Conservation (phyloP, 2,113 vertebrate species). For the Probosciger aterrimus region DNA sequence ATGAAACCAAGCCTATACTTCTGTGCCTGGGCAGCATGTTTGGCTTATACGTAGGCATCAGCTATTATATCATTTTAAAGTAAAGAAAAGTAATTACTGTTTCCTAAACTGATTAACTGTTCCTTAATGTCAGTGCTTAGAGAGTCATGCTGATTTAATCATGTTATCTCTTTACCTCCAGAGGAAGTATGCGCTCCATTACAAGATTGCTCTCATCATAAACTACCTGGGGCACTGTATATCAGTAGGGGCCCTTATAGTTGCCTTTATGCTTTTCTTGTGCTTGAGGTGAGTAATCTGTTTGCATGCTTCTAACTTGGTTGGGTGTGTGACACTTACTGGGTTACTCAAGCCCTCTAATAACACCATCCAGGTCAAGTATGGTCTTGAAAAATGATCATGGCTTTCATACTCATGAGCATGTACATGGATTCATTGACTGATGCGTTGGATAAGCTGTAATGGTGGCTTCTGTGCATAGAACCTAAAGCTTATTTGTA, state of each 20-base stretch:
- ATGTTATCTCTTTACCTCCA: conserved; percentile 74
- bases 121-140: conserved; percentile 25
- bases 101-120: conserved; percentile 54
- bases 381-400: neutral
- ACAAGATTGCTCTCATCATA: conserved; percentile 91
- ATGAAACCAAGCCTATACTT: neutral
- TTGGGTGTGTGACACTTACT: neutral
- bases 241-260: conserved; percentile 89
- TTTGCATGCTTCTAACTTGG: conserved; percentile 26
- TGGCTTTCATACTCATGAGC: neutral
- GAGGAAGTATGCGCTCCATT: conserved; percentile 91
- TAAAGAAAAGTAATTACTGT: conserved; percentile 17
- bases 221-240: conserved; percentile 98
- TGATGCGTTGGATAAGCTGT: neutral
- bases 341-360: neutral
- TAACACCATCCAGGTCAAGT: neutral
- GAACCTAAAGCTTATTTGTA: neutral
- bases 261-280: conserved; percentile 95
- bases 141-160: conserved; percentile 54
- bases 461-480: neutral
- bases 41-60: neutral
- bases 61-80: neutral
- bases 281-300: conserved; percentile 87
- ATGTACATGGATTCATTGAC: neutral
- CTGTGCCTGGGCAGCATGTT: neutral